Base-by-base conservation (phyloP, 2,888 invertebrate species). In the Gari tellinella region DNA sequence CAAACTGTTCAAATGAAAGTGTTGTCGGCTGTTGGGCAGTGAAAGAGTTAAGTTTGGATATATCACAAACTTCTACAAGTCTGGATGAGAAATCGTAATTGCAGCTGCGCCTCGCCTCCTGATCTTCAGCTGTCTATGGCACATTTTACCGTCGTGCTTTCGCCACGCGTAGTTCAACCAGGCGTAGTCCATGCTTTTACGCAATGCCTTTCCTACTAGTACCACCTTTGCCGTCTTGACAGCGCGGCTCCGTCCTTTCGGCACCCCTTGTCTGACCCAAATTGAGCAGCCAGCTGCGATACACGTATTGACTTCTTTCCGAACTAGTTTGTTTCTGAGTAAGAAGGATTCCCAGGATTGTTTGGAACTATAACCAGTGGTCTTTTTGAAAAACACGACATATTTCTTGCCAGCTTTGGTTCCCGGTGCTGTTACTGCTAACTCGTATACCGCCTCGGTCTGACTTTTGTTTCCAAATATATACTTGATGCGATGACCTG, bases 141-240 rank as follows among this genome's bases (percentile, higher is more conserved):
- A 55, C 3, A 52, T 51, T 8, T 23, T 5, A 0, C 61, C 57
- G 7, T 19, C 45, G 12, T 15, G 52, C 21, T 53, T 57, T 21
- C 64, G 31, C 73, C 73, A 68, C 4, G 67, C 56, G 51, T 74
- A 74, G 31, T 68, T 74, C 21, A 65, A 65, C 85, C 85, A 85
- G 7, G 85, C 85, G 70, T 83, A 85, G 49, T 85, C 83, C 70
- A 78, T 82, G 48, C 67, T 65, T 8, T 77, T 60, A 31, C 56
- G 51, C 2, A 85, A 46, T 45, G 74, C 68, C 15, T 62, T 64
- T 48, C 65, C 43, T 4, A 31, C 5, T 0, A 68, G 80, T 51
- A 65, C 26, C 0, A 10, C 21, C 21, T 60, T 40, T 23, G 23
- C 15, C 15, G 45, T 67, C 31, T 61, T 5, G 17, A 26, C 41